Evolutionary conservation across 1,140 invertebrate species (phyloP), one percentile per base, ranked within the genome.

Genomic region (Aphelenchoides besseyi): DNA sequence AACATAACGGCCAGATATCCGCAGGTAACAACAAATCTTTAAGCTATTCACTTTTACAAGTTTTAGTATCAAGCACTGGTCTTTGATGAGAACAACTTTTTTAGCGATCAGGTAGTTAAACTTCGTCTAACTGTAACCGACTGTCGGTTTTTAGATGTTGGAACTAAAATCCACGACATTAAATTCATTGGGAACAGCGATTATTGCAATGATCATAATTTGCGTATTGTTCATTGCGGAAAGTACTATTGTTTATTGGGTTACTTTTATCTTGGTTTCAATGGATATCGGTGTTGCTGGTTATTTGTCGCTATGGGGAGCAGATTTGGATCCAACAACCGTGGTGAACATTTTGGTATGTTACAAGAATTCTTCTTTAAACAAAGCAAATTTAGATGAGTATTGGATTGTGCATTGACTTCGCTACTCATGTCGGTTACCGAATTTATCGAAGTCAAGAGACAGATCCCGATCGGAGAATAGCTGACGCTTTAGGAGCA

Each of bases 201-300:
- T 83, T 72, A 62, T 83, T 2, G 80, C 79, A 28, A 71, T 82
- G 55, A 81, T 83, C 9, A 63, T 80, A 8, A 78, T 84, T 16
- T 83, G 82, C 59, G 68, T 83, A 48, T 55, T 83, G 8, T 83
- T 83, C 59, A 82, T 83, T 16, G 82, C 80, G 1, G 79, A 83
- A 29, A 73, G 63, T 30, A 66, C 71, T 23, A 83, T 83, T 63
- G 81, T 83, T 28, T 84, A 81, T 63, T 84, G 82, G 82, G 82
- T 83, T 18, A 74, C 80, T 8, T 84, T 81, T 61, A 80, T 79
- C 36, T 61, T 84, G 37, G 75, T 83, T 33, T 83, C 83, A 12
- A 85, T 83, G 83, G 82, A 83, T 68, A 82, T 83, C 23, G 82
- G 82, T 2, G 84, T 85, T 5, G 78, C 78, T 28, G 82, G 82